Conservation (phyloP, 2,797 vertebrate species). For the Cossypha dichroa region DNA sequence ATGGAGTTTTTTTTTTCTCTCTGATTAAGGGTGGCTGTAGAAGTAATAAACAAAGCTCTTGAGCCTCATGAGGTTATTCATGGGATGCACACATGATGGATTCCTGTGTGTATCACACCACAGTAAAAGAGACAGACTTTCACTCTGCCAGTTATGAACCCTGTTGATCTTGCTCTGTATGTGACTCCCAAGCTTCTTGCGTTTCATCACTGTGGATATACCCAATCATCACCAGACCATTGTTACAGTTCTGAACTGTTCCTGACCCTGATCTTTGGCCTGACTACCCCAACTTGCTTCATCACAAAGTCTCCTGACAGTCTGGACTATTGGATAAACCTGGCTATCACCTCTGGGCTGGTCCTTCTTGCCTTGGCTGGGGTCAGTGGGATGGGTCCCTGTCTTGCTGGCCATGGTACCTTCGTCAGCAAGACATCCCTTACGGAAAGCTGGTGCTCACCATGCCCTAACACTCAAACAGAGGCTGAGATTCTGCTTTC, state of each 20-base stretch:
- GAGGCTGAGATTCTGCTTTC: background rate
- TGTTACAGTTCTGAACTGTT: background rate
- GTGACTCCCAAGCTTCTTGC: background rate
- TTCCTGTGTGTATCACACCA: rapidly evolving
- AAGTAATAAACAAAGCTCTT: background rate
- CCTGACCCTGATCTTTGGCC: background rate
- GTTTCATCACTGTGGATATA: background rate
- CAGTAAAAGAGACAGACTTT: background rate
- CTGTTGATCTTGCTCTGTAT: background rate
- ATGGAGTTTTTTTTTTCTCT: background rate
- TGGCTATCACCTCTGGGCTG: background rate
- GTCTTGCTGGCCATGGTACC: background rate
- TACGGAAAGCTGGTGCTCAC: background rate
- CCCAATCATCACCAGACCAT: background rate
- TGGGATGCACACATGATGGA: background rate
- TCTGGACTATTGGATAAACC: background rate
- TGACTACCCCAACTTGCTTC: background rate
- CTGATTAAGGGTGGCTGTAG: background rate
- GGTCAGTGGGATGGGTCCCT: background rate
- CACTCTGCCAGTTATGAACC: background rate
- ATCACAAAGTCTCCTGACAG: background rate
- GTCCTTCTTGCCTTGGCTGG: rapidly evolving
- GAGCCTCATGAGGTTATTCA: background rate
- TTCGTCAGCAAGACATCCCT: background rate
- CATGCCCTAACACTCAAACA: background rate